Evolutionary conservation across 1,140 invertebrate species (phyloP).

Genomic region (Trichomalopsis sarcophagae): DNA sequence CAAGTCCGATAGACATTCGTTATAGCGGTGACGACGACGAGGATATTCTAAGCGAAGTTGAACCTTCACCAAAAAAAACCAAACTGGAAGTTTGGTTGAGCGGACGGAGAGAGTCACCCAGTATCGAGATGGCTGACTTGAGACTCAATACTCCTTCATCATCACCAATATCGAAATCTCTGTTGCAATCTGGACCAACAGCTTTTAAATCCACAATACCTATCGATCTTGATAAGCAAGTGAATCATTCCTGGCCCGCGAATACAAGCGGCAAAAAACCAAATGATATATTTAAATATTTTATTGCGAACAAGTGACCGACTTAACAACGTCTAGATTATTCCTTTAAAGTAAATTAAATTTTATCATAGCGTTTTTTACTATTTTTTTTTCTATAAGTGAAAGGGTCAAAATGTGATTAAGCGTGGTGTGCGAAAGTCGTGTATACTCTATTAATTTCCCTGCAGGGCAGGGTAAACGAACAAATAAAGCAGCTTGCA

Average conservation of each 20-base stretch:
- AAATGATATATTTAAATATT: slow-evolving; percentile 72
- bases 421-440: slow-evolving; percentile 42
- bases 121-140: slow-evolving; percentile 70
- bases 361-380: slow-evolving; percentile 45
- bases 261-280: slow-evolving; percentile 68
- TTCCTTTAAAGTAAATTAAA: slow-evolving; percentile 43
- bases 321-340: slow-evolving; percentile 53
- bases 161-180: slow-evolving; percentile 66
- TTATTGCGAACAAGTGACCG: slow-evolving; percentile 72
- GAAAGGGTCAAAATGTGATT: slow-evolving; percentile 42
- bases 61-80: slow-evolving; percentile 83
- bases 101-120: slow-evolving; percentile 69
- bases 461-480: slow-evolving; percentile 52
- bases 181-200: slow-evolving; percentile 62
- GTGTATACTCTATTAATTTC: slow-evolving; percentile 37
- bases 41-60: slow-evolving; percentile 77
- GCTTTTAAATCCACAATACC: slow-evolving; percentile 66
- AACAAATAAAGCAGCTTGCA: slow-evolving; percentile 49
- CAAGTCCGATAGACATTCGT: slow-evolving; percentile 57
- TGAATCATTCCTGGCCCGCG: slow-evolving; percentile 66
- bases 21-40: slow-evolving; percentile 62
- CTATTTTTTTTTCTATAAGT: slow-evolving; percentile 46
- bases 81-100: slow-evolving; percentile 74
- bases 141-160: slow-evolving; percentile 65
- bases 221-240: slow-evolving; percentile 67